Percentiles rank a stretch among this genome's conserved stretches.
phyloP scores from a whole-genome alignment of 2,888 invertebrate species.

The Euplagia quadripunctaria region DNA sequence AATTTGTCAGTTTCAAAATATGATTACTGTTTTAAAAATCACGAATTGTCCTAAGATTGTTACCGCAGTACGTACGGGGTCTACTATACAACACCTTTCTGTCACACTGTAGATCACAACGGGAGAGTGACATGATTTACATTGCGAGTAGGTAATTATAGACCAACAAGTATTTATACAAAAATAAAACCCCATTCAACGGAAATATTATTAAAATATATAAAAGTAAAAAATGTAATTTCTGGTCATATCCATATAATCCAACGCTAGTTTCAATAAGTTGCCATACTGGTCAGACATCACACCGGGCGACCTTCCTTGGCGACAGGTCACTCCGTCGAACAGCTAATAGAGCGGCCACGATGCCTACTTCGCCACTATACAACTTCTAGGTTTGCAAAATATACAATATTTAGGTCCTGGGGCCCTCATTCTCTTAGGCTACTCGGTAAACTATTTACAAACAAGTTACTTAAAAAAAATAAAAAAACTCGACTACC shows the following conservation, averaged over 20 bases:
- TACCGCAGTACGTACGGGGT: too few species aligned
- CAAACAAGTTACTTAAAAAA: too few species aligned
- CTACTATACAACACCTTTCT: too few species aligned
- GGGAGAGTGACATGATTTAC: too few species aligned
- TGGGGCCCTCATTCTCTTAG: background rate
- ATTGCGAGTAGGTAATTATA: too few species aligned
- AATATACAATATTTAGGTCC: slow-evolving; percentile 50
- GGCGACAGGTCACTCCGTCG: slow-evolving; percentile 78
- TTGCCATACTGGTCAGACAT: slow-evolving; percentile 76
- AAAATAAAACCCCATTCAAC: too few species aligned
- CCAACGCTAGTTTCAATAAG: slow-evolving; percentile 67
- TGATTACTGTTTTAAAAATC: too few species aligned
- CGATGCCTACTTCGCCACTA: slow-evolving; percentile 41
- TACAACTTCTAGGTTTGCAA: slow-evolving; percentile 52
- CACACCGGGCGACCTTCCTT: slow-evolving; percentile 81
- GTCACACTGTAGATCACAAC: too few species aligned
- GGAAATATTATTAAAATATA: background rate
- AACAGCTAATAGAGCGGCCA: slow-evolving; percentile 68
- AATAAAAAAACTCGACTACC: background rate
- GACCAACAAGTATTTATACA: too few species aligned
- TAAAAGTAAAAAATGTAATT: background rate
- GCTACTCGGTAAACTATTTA: background rate
- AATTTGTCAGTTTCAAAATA: too few species aligned
- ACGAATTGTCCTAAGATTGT: too few species aligned
- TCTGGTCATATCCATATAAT: slow-evolving; percentile 55